phyloP scores from a whole-genome alignment of 2,113 vertebrate genomes.

The Vulpes ferrilata region DNA sequence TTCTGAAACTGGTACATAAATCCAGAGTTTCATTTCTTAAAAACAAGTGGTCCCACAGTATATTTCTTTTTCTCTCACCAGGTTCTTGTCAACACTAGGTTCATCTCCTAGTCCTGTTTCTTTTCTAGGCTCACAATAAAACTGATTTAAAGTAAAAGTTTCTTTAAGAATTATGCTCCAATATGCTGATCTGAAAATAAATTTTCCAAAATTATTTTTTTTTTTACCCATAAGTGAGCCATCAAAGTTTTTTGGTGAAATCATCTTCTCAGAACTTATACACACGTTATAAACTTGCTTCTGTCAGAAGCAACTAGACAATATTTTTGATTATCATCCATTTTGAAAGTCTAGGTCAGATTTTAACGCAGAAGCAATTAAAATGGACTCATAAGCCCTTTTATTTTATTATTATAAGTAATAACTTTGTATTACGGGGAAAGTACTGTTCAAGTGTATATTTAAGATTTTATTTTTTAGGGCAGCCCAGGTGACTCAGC shows the following conservation, averaged over 20 bases:
- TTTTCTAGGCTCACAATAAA: conserved; percentile 78
- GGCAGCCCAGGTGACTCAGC: too few species aligned
- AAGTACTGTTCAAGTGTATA: neutral
- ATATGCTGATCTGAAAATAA: conserved; percentile 79
- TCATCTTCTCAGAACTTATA: conserved; percentile 72
- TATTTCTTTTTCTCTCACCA: conserved; percentile 80
- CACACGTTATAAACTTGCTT: conserved; percentile 74
- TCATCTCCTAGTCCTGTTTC: conserved; percentile 67
- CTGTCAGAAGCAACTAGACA: conserved; percentile 59
- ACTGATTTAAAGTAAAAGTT: conserved; percentile 84
- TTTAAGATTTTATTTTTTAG: conserved; percentile 49
- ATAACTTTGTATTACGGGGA: neutral
- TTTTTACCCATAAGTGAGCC: conserved; percentile 73
- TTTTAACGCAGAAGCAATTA: conserved; percentile 62
- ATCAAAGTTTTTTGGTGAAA: conserved; percentile 77
- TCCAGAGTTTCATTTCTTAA: conserved; percentile 79
- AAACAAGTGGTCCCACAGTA: conserved; percentile 69
- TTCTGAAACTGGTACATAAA: conserved; percentile 70
- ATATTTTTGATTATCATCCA: conserved; percentile 62
- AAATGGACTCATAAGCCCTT: conserved; percentile 23
- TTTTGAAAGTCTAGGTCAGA: conserved; percentile 66
- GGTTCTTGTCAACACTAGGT: conserved; percentile 74
- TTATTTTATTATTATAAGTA: conserved; percentile 56
- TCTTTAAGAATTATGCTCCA: conserved; percentile 79
- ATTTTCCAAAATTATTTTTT: conserved; percentile 78